Evolutionary conservation across 2,113 vertebrate genomes (phyloP), one percentile per base, ranked within the genome.

Genomic region (Theropithecus gelada): DNA sequence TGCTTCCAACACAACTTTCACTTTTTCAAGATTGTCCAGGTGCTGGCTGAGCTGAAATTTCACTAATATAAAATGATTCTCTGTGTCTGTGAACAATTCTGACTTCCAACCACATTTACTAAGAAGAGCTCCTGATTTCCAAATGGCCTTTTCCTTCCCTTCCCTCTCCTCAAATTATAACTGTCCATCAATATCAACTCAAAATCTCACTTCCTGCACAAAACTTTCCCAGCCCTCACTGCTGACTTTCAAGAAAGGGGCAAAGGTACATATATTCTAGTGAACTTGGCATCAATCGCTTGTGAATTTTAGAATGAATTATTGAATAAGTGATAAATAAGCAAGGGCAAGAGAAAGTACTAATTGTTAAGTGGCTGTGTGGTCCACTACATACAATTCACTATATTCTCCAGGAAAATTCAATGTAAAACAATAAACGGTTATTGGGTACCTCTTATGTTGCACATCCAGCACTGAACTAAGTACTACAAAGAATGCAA

Each of bases 81-180:
- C 66, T 83, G 6, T 35, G 2, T 87, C 50, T 96, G 66, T 40
- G 66, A 96, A 45, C 38, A 78, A 93, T n/a, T 96, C 82, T 76
- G 25, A 87, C 48, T 86, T 93, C 43, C 79, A 82, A 59, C 18
- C 30, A 48, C 43, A 82, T 86, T 93, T 93, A 88, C 73, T 81
- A 59, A 22, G 13, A 70, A 90, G 23, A 93, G 35, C 35, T 45
- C 55, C 61, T 94, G 59, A 25, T 87, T 90, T 94, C 76, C 90
- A 76, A 75, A 80, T 43, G 61, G 16, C 52, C 27, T 72, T 12
- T n/a, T 94, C n/a, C 76, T 88, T 79, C n/a, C 23, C 8, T 83
- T 75, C 4, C 25, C 16, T 85, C 52, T 20, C 4, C 25, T 92
- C 84, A 73, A 25, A 48, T 61, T 70, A 87, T 70, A 25, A 27